Percentiles rank a stretch among this genome's conserved stretches.
phyloP scores from a whole-genome alignment of 1,140 invertebrate genomes.

The Habropoda laboriosa region DNA sequence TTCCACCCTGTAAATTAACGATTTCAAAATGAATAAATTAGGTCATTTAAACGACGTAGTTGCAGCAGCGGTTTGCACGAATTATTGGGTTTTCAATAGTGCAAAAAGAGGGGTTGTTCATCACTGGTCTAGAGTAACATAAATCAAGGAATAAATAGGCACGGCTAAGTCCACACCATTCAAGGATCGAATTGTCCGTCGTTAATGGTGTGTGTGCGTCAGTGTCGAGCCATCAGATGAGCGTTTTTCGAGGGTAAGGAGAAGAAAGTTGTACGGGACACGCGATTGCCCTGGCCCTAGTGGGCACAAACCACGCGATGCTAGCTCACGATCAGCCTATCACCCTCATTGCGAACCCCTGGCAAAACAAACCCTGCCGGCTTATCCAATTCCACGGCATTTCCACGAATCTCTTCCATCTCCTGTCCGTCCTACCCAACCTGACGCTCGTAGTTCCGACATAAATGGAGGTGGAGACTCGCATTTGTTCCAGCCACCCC shows the following conservation, averaged over 20 bases:
- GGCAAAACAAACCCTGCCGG: constrained; percentile 70
- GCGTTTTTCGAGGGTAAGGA: constrained; percentile 46
- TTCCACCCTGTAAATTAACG: too few species aligned
- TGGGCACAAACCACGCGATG: constrained; percentile 58
- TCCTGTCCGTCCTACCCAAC: constrained; percentile 51
- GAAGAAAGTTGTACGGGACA: constrained; percentile 55
- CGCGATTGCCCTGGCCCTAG: constrained; percentile 55
- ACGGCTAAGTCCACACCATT: not conserved
- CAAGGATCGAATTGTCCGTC: constrained; percentile 24
- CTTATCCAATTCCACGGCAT: constrained; percentile 74
- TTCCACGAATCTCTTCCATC: constrained; percentile 73
- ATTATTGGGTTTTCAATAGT: too few species aligned
- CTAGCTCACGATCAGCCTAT: constrained; percentile 36
- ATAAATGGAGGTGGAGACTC: constrained; percentile 64
- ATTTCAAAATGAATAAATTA: too few species aligned
- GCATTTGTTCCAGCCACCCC: constrained; percentile 62
- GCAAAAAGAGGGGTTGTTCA: too few species aligned
- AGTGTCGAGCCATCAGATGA: constrained; percentile 44
- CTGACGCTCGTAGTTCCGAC: constrained; percentile 40
- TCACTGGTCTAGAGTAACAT: too few species aligned
- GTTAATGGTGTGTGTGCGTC: constrained; percentile 48
- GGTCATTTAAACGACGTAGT: too few species aligned
- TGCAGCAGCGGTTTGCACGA: too few species aligned
- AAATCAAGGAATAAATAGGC: too few species aligned
- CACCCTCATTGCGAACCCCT: constrained; percentile 62